These are phyloP conservation scores for Leptura quadrifasciata DNA, from an alignment of 2,888 invertebrate species.

Conservation along the genomic window DNA sequence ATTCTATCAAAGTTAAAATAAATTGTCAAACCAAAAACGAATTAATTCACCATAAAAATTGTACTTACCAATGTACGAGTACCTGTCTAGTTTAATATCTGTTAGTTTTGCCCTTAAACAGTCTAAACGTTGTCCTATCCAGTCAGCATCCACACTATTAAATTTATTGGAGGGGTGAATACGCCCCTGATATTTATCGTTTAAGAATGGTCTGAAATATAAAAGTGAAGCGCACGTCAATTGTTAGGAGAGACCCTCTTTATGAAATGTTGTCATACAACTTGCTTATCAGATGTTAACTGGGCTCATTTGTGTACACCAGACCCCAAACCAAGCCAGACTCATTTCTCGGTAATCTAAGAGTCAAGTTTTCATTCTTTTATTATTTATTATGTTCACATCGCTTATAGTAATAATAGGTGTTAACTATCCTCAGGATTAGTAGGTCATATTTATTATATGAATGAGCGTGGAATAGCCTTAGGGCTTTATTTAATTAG, in stretches of 20 bases:
- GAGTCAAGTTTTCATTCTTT: conserved; percentile 1
- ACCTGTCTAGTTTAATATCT: not conserved
- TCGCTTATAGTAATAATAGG: conserved; percentile 19
- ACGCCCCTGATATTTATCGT: conserved; percentile 64
- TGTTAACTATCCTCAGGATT: conserved; percentile 26
- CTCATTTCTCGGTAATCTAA: conserved; percentile 32
- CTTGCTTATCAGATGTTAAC: conserved; percentile 70
- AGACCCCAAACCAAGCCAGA: conserved; percentile 37
- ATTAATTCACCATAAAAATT: too few species aligned
- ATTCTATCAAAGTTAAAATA: too few species aligned
- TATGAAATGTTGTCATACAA: conserved; percentile 73
- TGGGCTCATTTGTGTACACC: conserved; percentile 56
- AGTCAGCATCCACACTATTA: not conserved
- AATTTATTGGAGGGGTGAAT: conserved; percentile 24
- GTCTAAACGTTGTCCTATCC: not conserved
- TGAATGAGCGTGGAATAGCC: not conserved
- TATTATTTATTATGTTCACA: conserved; percentile 25
- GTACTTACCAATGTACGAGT: too few species aligned
- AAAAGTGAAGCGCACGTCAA: conserved; percentile 70
- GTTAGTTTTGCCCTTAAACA: not conserved
- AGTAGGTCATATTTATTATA: not conserved
- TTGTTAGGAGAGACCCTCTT: conserved; percentile 69
- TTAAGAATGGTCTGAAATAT: conserved; percentile 62
- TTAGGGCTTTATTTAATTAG: not conserved
- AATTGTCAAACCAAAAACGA: too few species aligned